Evolutionary conservation across 2,888 invertebrate genomes (phyloP), one percentile per base, ranked within the genome.

Genomic region (Tetanocera ferruginea): DNA sequence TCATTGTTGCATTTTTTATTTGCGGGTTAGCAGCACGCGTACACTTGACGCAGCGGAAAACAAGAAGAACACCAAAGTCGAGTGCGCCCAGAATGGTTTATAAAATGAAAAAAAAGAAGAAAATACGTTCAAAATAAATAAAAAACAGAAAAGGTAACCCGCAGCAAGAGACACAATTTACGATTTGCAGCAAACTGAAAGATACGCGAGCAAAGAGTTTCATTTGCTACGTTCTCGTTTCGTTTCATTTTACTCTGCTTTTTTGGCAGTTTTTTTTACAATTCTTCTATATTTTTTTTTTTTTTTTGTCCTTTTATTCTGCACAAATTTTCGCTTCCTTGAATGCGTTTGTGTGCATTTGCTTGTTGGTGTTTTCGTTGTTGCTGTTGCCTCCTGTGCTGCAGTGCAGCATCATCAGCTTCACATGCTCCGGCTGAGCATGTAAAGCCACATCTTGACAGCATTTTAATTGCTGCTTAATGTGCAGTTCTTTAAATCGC

Each of bases 31-130:
- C 55, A 23, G 5, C 55, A 23, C 55, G n/a, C 55, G 9, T 3
- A 55, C 19, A 19, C 55, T 19, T 23, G 55, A 55, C 19, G 55
- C 19, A 19, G 19, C 55, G 55, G 55, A 55, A 52, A 55, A n/a
- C 55, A 55, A 19, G 9, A 23, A 55, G 23, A 23, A 9, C 55
- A 19, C 23, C 23, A 19, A 23, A 82, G 81, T 76, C 79, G 82
- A 79, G 82, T 80, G 8, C 84, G 79, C 81, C 82, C 80, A 81
- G 76, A 14, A 43, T 11, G 43, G 43, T 43, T 43, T 43, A 43
- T 31, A 31, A 5, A 31, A 31, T 31, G 31, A 31, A 31, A 31
- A 5, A 31, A 43, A 43, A 37, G 8, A 43, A 43, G 0, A 6
- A 11, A 43, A 43, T 3, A 43, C n/a, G n/a, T n/a, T n/a, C n/a